Base-by-base conservation (phyloP, 2,113 vertebrate genomes). In the Beaufortia kweichowensis region DNA sequence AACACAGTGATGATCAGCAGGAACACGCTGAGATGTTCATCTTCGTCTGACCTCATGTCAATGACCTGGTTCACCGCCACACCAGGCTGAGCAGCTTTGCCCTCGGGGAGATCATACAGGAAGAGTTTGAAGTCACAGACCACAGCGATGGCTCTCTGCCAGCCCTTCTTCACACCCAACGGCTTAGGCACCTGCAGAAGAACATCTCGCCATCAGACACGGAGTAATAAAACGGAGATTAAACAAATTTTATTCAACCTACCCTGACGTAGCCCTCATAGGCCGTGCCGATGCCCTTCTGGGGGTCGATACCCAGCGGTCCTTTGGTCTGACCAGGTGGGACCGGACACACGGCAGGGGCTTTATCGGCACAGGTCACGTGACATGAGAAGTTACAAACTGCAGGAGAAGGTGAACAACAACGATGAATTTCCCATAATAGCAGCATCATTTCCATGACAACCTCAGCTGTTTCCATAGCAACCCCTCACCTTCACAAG, bases 81-180 rank as follows among this genome's bases (percentile, higher is more conserved):
- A 9, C 94, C 95, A 19, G 96, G 96, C 73, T 93, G 95, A 1
- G 95, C 93, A 0, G 92, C 82, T 87, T 98, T 99, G 81, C 96
- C 96, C 89, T 99, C 97, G 39, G 95, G 92, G 80, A 98, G 86
- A 57, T 98, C 97, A 3, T 98, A 99, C 0, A 99, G 90, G 86
- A 99, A 98, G 19, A 99, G 90, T 74, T 98, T 99, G 90, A 98
- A 98, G 90, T 99, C 97, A 76, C 97, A 99, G 17, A 99, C 95
- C 24, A 99, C 94, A n/a, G 97, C 96, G 82, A 96, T 78, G 0
- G 96, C 94, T 85, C 95, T 93, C 79, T 99, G 97, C 97, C 97
- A 99, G 2, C 97, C 97, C 79, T 98, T 99, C 90, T 99, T 99
- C 79, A 99, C 97, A 64, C 97, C 97, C 6, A 96, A 94, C 9